Conservation (phyloP, 1,140 invertebrate genomes). For the Onthophagus taurus region DNA sequence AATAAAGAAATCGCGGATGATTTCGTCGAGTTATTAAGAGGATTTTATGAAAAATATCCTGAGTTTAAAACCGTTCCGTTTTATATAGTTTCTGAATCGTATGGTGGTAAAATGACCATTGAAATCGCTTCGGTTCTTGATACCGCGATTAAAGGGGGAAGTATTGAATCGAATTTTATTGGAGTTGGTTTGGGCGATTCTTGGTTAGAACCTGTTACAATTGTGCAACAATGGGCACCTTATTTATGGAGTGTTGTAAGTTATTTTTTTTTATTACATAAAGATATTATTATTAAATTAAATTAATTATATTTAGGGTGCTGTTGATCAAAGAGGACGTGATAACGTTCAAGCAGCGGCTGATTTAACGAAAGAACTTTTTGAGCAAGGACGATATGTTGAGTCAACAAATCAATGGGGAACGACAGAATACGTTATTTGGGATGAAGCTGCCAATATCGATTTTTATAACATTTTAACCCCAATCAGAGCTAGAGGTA, state of each 20-base stretch:
- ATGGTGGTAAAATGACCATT: constrained; percentile 83
- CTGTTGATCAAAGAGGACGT: constrained; percentile 52
- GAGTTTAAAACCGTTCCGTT: constrained; percentile 60
- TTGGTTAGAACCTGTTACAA: constrained; percentile 79
- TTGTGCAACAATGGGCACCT: constrained; percentile 68
- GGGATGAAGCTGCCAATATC: constrained; percentile 48
- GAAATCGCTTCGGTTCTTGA: constrained; percentile 58
- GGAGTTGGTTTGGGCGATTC: constrained; percentile 76
- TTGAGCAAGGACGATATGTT: constrained; percentile 45
- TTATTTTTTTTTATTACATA: constrained; percentile 15
- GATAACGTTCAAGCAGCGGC: constrained; percentile 44
- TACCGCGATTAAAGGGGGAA: constrained; percentile 53
- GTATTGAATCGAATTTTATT: constrained; percentile 59
- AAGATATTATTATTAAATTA: constrained; percentile 5
- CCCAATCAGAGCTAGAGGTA: constrained; percentile 25
- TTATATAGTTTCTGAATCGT: constrained; percentile 78
- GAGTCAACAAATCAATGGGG: constrained; percentile 56
- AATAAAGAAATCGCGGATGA: constrained; percentile 71
- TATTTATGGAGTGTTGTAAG: constrained; percentile 59
- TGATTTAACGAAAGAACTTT: constrained; percentile 40
- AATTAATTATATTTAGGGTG: constrained; percentile 38
- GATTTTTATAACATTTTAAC: constrained; percentile 76
- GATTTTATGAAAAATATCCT: constrained; percentile 51
- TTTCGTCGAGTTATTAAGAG: constrained; percentile 58
- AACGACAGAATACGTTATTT: constrained; percentile 49